phyloP scores from a whole-genome alignment of 37 sponge, comb jelly and placozoan species.

The Oopsacas minuta region DNA sequence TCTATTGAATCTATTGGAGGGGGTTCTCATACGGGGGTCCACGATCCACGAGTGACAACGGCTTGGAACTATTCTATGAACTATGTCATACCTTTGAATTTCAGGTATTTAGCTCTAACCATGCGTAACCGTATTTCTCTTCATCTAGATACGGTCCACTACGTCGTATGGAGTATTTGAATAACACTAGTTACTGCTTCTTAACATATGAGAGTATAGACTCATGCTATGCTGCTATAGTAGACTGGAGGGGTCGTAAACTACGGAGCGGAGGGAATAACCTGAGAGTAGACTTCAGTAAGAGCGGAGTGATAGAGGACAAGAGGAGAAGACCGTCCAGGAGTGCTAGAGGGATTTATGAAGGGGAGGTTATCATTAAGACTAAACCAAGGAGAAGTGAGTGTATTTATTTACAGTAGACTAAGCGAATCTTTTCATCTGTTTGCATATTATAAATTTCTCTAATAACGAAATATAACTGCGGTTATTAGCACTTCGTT shows the following conservation, averaged over 20 bases:
- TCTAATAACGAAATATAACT: not conserved
- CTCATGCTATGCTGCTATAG: constrained; percentile 4
- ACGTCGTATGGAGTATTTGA: not conserved
- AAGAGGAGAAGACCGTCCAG: not conserved
- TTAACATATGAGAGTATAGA: not conserved
- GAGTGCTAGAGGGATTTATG: not conserved
- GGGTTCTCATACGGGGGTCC: too few relatives aligned
- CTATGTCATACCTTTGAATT: too few relatives aligned
- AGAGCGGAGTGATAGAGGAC: not conserved
- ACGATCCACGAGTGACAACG: too few relatives aligned
- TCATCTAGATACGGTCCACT: not conserved
- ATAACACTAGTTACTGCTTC: constrained; percentile 8
- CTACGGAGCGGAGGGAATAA: constrained; percentile 2
- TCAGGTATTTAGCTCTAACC: not conserved
- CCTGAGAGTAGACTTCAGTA: constrained; percentile 7
- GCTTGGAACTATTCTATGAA: too few relatives aligned
- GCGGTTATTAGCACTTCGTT: not conserved
- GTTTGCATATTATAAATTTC: too few relatives aligned
- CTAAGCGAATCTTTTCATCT: too few relatives aligned
- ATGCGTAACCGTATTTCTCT: not conserved
- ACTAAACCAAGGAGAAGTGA: not conserved
- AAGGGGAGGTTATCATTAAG: not conserved
- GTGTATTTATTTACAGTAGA: not conserved
- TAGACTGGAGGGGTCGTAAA: constrained; percentile 4
- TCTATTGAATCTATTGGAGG: too few relatives aligned